These are phyloP conservation scores for Siniperca chuatsi DNA, from an alignment of 2,113 vertebrate species.

Conservation along the genomic window DNA sequence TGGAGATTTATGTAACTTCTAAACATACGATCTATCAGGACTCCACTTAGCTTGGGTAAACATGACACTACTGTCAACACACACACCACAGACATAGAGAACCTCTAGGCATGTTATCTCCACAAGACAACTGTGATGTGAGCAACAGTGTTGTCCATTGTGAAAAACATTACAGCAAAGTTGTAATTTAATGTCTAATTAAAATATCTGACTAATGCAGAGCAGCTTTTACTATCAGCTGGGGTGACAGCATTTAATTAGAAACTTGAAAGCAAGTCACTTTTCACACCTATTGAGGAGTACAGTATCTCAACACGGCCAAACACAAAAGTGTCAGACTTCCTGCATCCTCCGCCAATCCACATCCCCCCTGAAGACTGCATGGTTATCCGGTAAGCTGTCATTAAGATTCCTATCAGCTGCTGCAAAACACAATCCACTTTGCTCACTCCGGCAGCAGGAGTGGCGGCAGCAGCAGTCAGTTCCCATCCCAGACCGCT, in stretches of 20 bases:
- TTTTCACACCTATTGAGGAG: background rate
- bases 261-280: background rate
- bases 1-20: slow-evolving; percentile 36
- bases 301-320: background rate
- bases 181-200: slow-evolving; percentile 5
- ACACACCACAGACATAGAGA: slow-evolving; percentile 3
- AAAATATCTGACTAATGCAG: slow-evolving; percentile 12
- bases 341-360: slow-evolving; percentile 30
- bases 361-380: slow-evolving; percentile 33
- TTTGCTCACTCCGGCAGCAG: slow-evolving; percentile 51
- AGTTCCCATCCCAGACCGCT: slow-evolving; percentile 35
- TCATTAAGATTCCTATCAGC: slow-evolving; percentile 76
- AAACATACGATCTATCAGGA: slow-evolving; percentile 40
- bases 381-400: slow-evolving; percentile 50
- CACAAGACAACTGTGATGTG: background rate
- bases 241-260: slow-evolving; percentile 19
- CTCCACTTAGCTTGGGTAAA: slow-evolving; percentile 57
- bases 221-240: slow-evolving; percentile 28
- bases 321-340: slow-evolving; percentile 34
- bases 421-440: slow-evolving; percentile 58
- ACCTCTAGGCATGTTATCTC: background rate
- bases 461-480: slow-evolving; percentile 35
- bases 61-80: slow-evolving; percentile 33
- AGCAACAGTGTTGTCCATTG: background rate
- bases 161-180: background rate